Conservation (phyloP, 2,888 invertebrate genomes). For the Homarus gammarus region DNA sequence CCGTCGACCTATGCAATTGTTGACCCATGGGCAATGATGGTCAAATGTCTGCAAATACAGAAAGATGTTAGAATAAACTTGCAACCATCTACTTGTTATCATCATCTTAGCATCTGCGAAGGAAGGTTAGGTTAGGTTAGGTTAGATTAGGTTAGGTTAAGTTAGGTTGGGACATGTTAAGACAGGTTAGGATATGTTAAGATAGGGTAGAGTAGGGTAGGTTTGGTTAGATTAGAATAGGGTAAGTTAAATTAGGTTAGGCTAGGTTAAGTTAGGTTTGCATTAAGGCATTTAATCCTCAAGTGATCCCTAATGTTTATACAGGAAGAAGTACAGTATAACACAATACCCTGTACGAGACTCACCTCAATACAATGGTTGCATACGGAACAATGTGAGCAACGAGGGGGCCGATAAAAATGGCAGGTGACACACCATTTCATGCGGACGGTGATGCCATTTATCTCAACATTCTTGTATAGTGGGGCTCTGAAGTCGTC, state of each 20-base stretch:
- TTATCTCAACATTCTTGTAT: conserved; percentile 98
- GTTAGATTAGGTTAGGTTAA: no score
- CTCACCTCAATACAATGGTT: conserved; percentile 97
- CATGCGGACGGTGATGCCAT: conserved; percentile 99
- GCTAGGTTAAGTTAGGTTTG: no score
- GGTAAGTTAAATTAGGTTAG: no score
- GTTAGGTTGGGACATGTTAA: no score
- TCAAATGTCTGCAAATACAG: conserved; percentile 92
- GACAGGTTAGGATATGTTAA: no score
- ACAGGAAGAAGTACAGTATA: not conserved
- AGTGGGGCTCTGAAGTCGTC: conserved; percentile 98
- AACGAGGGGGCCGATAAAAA: conserved; percentile 99
- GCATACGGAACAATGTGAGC: conserved; percentile 99
- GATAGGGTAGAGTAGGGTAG: no score
- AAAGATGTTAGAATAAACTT: not conserved
- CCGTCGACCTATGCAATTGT: conserved; percentile 97
- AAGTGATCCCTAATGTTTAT: not conserved
- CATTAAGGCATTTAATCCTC: no score
- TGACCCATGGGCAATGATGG: conserved; percentile 99
- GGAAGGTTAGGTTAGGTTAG: no score
- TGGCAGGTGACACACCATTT: conserved; percentile 99
- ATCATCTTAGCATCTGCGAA: not conserved
- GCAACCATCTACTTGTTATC: not conserved
- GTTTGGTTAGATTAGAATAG: no score
- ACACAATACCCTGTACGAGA: conserved; percentile 20